Conservation (phyloP, 2,113 vertebrate genomes). For the Atlantisia rogersi region DNA sequence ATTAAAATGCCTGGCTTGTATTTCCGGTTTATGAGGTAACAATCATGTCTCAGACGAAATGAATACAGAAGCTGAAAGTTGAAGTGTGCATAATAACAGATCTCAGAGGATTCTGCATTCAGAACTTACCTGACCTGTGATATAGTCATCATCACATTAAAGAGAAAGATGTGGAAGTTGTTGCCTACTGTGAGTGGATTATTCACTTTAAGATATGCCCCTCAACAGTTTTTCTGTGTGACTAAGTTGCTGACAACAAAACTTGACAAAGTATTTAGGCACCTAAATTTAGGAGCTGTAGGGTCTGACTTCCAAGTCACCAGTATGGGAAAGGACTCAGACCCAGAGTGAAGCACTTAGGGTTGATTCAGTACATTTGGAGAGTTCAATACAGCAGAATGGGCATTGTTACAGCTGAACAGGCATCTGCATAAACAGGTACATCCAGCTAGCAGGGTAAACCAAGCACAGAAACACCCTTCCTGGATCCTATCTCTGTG, state of each 20-base stretch:
- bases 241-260: not conserved
- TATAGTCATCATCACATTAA: not conserved
- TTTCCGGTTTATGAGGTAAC: slow-evolving; percentile 57
- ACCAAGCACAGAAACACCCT: not conserved
- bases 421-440: not conserved
- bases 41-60: slow-evolving; percentile 7
- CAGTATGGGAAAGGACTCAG: not conserved
- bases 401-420: not conserved
- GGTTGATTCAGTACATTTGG: not conserved
- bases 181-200: not conserved
- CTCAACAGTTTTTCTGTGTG: not conserved
- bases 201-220: not conserved
- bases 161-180: not conserved
- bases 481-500: not conserved
- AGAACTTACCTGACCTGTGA: not conserved
- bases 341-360: not conserved
- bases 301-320: not conserved
- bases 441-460: not conserved
- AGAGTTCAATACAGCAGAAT: not conserved
- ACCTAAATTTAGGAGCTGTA: not conserved
- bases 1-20: slow-evolving; percentile 54
- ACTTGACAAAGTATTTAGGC: not conserved
- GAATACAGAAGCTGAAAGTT: slow-evolving; percentile 57
- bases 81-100: not conserved
- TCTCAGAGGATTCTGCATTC: not conserved